These are phyloP conservation scores for Microcebus jonahi DNA, from an alignment of 2,113 vertebrate genomes.

Conservation along the genomic window DNA sequence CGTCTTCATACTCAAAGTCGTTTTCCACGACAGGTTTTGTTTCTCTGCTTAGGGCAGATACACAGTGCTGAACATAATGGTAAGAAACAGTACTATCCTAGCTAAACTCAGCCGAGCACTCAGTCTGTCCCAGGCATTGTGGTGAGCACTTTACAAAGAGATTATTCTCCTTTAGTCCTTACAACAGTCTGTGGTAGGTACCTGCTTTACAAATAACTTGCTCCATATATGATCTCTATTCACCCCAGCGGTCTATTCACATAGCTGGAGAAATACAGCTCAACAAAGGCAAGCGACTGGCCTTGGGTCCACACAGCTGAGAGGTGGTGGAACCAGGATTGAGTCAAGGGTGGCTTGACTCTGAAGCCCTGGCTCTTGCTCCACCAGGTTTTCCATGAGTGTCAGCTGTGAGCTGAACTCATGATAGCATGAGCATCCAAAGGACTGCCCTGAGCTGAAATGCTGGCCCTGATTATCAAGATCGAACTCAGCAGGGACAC, in stretches of 20 bases:
- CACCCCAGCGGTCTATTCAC: not conserved
- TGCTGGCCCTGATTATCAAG: not conserved
- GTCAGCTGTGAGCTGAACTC: not conserved
- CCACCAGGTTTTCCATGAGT: not conserved
- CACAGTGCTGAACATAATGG: not conserved
- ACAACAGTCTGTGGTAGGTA: not conserved
- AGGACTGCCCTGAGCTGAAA: not conserved
- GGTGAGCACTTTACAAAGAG: conserved; percentile 20
- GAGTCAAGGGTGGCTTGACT: not conserved
- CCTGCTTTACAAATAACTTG: not conserved
- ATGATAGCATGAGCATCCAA: not conserved
- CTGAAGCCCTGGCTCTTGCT: not conserved
- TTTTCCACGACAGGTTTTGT: not conserved
- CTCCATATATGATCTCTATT: not conserved
- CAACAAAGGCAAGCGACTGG: not conserved
- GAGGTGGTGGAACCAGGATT: not conserved
- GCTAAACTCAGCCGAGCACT: not conserved
- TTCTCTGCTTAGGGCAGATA: not conserved
- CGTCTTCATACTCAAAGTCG: not conserved
- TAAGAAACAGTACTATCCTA: not conserved
- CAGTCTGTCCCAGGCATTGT: not conserved
- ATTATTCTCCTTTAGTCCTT: conserved; percentile 2
- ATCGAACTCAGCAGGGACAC: not conserved
- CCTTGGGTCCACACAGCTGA: not conserved
- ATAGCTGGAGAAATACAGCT: not conserved